Evolutionary conservation across 2,888 invertebrate species (phyloP).

Genomic region (Bursaphelenchus okinawaensis): DNA sequence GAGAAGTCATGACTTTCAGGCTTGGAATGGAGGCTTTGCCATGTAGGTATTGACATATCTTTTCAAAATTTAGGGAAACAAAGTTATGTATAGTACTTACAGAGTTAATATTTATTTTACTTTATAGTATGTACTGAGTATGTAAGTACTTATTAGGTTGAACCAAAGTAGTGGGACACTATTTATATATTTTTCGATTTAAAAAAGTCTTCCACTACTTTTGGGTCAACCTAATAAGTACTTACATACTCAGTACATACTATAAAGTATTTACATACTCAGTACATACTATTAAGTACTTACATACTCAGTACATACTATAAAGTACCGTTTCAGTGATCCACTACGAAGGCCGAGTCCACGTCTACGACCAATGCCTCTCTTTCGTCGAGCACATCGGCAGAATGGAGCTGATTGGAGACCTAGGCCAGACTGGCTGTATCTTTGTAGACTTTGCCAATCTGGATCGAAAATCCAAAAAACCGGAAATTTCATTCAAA

Average conservation of each 20-base stretch:
- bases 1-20: constrained; percentile 46
- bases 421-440: constrained; percentile 31
- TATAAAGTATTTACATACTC: too few relatives aligned
- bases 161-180: too few relatives aligned
- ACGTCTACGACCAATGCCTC: constrained; percentile 19
- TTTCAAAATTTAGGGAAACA: constrained; percentile 1
- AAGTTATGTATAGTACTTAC: too few relatives aligned
- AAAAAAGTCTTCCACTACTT: too few relatives aligned
- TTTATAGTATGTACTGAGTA: too few relatives aligned
- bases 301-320: too few relatives aligned
- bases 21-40: constrained; percentile 33
- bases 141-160: too few relatives aligned
- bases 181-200: not conserved
- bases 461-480: not conserved
- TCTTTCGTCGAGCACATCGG: constrained; percentile 16
- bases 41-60: constrained; percentile 21
- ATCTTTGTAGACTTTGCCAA: constrained; percentile 5
- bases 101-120: too few relatives aligned
- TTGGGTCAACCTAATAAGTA: too few relatives aligned
- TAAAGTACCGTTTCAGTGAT: constrained; percentile 33
- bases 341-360: constrained; percentile 45
- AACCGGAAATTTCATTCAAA: constrained; percentile 36
- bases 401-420: constrained; percentile 29
- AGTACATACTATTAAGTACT: too few relatives aligned
- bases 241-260: too few relatives aligned